Conservation (phyloP, 2,888 invertebrate species). For the Parnassius apollo region DNA sequence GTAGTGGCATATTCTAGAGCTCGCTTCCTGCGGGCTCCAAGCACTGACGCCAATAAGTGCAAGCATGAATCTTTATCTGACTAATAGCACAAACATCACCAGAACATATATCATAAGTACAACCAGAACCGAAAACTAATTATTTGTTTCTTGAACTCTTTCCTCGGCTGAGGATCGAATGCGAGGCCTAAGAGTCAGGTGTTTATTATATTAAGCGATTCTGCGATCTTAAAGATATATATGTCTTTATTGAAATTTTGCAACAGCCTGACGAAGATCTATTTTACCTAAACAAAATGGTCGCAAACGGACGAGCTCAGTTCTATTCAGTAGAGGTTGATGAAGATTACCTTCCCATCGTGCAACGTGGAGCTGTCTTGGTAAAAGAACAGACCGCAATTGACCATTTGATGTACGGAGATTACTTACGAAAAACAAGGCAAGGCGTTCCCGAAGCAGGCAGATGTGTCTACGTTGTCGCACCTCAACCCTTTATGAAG, state of each 20-base stretch:
- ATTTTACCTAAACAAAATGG: conserved; percentile 63
- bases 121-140: no score
- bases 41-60: no score
- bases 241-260: neutral
- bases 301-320: conserved; percentile 59
- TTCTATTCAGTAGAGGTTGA: conserved; percentile 54
- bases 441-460: conserved; percentile 80
- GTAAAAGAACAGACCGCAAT: conserved; percentile 87
- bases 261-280: conserved; percentile 65
- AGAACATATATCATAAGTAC: no score
- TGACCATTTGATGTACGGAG: conserved; percentile 85
- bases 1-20: no score
- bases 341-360: conserved; percentile 52
- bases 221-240: no score
- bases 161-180: no score
- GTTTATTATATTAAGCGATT: no score
- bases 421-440: conserved; percentile 84
- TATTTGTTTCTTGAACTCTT: no score
- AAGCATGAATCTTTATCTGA: no score
- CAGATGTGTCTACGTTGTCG: conserved; percentile 89
- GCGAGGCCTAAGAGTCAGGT: no score
- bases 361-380: conserved; percentile 60
- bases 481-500: conserved; percentile 84
- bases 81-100: no score
- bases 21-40: no score